Conservation (phyloP, 2,797 vertebrate genomes). For the Cichlasoma orientale region DNA sequence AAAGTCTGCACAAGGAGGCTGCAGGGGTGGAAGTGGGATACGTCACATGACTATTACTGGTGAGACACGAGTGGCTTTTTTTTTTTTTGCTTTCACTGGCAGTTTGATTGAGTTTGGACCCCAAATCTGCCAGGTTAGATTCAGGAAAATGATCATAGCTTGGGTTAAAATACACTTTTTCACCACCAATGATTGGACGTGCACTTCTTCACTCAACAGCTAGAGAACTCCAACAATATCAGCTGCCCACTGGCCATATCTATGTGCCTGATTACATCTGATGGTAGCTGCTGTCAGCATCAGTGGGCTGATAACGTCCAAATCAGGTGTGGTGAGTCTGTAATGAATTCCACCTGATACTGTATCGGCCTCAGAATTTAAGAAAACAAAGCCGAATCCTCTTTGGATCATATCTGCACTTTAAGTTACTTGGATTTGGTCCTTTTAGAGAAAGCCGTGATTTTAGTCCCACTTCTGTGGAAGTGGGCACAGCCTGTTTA, state of each 20-base stretch:
- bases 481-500: not conserved
- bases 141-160: not conserved
- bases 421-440: not conserved
- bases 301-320: not conserved
- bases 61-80: not conserved
- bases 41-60: not conserved
- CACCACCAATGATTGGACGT: not conserved
- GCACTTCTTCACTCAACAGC: not conserved
- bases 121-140: not conserved
- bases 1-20: not conserved
- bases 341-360: rapidly evolving
- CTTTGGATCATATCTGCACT: not conserved
- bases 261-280: not conserved
- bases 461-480: slow-evolving; percentile 28
- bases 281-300: not conserved
- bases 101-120: not conserved
- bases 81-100: not conserved
- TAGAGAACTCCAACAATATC: too few relatives aligned
- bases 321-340: not conserved
- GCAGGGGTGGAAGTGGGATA: not conserved
- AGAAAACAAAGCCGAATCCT: not conserved
- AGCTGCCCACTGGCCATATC: not conserved
- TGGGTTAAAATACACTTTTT: not conserved
- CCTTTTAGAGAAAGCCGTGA: not conserved
- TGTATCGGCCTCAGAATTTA: not conserved